phyloP scores from a whole-genome alignment of 2,888 invertebrate species.

The Agriotes lineatus region DNA sequence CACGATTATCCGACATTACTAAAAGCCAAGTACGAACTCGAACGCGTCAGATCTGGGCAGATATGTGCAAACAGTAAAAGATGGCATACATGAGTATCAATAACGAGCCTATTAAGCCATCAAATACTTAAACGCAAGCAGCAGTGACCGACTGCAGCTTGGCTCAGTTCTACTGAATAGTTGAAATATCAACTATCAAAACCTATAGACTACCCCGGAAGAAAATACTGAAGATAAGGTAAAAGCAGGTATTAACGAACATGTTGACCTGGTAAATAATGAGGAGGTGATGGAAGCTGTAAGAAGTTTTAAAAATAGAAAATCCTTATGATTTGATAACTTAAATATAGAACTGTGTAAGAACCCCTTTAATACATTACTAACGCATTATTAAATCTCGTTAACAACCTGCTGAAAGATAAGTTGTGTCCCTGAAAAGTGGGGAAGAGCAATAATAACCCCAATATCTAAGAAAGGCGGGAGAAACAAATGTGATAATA shows the following conservation, averaged over 20 bases:
- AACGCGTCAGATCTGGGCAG: no score
- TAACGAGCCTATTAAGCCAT: background rate
- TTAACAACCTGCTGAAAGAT: background rate
- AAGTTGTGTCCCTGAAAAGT: background rate
- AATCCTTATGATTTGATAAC: background rate
- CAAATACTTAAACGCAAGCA: background rate
- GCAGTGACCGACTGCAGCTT: background rate
- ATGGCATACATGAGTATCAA: background rate
- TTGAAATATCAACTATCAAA: background rate
- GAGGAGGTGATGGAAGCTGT: background rate
- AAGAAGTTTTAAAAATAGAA: background rate
- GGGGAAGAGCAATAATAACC: background rate
- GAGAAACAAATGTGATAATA: background rate
- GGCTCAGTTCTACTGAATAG: background rate
- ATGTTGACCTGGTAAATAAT: background rate
- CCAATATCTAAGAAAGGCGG: slow-evolving; percentile 2
- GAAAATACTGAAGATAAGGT: background rate
- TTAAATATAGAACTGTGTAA: background rate
- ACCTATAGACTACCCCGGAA: background rate
- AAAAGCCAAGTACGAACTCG: background rate
- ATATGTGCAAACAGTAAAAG: background rate
- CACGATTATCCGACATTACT: no score
- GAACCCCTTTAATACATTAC: background rate
- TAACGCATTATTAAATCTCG: background rate
- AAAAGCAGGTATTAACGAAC: background rate